Evolutionary conservation across 2,888 invertebrate species (phyloP), one percentile per base, ranked within the genome.

Genomic region (Meloe dianella): DNA sequence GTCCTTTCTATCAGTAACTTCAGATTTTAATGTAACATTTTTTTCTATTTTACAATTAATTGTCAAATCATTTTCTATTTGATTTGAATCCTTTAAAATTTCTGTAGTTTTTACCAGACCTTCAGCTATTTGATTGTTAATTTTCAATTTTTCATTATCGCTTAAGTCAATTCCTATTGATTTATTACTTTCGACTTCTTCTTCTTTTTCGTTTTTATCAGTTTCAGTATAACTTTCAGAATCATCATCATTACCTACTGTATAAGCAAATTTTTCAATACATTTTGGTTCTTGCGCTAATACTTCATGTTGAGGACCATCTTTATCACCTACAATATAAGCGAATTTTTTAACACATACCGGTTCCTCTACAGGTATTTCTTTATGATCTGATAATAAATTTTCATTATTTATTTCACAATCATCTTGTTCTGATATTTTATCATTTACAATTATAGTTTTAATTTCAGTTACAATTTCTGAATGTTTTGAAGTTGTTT

Each of bases 211-310:
- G n/a, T 35, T 24, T 2, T 58, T 17, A 12, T 63, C 47, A 14
- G 38, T 9, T 7, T 47, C 27, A 12, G 56, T 17, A 47, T 2
- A 5, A 5, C 54, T 61, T 47, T 38, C 56, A 62, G 57, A 47
- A 57, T 38, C 30, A 35, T 56, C 29, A 27, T 59, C 54, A 38
- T 54, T 27, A 29, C 75, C 75, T 67, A 75, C 75, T 30, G 70
- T 54, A 62, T 76, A 75, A 10, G 76, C 74, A 54, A 64, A 24
- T 58, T 72, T 73, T 69, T 77, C 75, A 30, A 73, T 47, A 66
- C 75, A 77, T 29, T 47, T 12, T 58, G 72, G 63, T 68, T 64
- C 38, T 57, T 62, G 60, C 57, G 63, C 54, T 63, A 20, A 30
- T 10, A 10, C 27, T 3, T 47, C 3, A 20, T 47, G 20, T 47